Percentiles rank a stretch among this genome's conserved stretches.
Conservation (phyloP, 2,113 vertebrate genomes). For the Coptodon rendalli region DNA sequence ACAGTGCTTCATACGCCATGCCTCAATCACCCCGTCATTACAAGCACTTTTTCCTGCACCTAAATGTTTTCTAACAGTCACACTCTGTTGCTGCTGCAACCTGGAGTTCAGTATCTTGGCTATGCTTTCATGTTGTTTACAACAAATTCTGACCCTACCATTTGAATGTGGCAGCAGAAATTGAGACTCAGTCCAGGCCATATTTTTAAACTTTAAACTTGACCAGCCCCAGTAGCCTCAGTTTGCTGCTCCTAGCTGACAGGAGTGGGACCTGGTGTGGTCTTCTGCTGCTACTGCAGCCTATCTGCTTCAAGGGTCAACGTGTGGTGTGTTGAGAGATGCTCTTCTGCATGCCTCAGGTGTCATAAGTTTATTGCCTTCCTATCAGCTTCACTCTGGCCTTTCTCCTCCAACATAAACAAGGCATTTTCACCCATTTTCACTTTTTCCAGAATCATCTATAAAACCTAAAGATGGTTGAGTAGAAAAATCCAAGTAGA, state of each 20-base stretch:
- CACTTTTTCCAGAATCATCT: neutral
- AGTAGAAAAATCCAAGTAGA: neutral
- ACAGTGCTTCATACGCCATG: neutral
- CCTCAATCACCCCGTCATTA: neutral
- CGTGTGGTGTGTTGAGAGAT: neutral
- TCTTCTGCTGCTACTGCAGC: neutral
- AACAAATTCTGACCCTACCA: neutral
- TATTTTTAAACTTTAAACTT: fast-evolving
- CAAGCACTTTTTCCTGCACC: neutral
- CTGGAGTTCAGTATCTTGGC: neutral
- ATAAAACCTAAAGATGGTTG: neutral
- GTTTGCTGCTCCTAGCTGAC: neutral
- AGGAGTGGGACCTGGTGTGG: fast-evolving
- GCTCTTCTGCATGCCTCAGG: neutral
- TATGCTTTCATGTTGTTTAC: neutral
- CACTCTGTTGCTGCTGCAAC: neutral
- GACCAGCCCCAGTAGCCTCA: neutral
- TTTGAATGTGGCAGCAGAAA: neutral
- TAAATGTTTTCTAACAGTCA: neutral
- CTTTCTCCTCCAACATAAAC: neutral
- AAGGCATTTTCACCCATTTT: neutral
- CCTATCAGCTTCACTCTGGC: neutral
- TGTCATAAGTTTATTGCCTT: neutral
- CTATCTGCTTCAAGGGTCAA: neutral
- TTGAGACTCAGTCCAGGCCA: fast-evolving